Evolutionary conservation across 2,113 vertebrate species (phyloP).

Genomic region (Melanerpes formicivorus): DNA sequence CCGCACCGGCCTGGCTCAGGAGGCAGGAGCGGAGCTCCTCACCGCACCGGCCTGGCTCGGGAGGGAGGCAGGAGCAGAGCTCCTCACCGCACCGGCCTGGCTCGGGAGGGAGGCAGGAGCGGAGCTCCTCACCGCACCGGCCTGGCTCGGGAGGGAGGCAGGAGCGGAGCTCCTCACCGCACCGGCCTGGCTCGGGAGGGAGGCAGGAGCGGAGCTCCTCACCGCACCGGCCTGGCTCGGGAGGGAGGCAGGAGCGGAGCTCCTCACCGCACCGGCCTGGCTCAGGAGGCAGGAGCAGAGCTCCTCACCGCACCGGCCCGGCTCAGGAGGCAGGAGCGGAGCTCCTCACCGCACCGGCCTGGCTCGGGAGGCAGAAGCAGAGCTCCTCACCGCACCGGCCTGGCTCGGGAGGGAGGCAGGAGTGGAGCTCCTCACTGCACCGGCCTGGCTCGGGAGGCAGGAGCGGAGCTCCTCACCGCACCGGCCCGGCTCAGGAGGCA

Average conservation of each 20-base stretch:
- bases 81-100: accelerated
- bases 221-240: accelerated
- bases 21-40: background rate
- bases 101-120: too few species aligned
- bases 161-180: background rate
- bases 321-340: background rate
- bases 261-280: background rate
- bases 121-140: background rate
- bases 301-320: background rate
- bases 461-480: background rate
- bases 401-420: too few species aligned
- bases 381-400: accelerated
- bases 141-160: too few species aligned
- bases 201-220: background rate
- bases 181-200: background rate
- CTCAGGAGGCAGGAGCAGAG: background rate
- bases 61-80: background rate
- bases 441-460: background rate
- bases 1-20: background rate
- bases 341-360: accelerated
- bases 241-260: background rate
- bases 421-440: background rate
- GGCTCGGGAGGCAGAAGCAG: background rate
- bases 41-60: background rate
- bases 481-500: background rate